These are phyloP conservation scores for Drosophila cracens DNA, from an alignment of 2,888 invertebrate genomes.

Conservation along the genomic window DNA sequence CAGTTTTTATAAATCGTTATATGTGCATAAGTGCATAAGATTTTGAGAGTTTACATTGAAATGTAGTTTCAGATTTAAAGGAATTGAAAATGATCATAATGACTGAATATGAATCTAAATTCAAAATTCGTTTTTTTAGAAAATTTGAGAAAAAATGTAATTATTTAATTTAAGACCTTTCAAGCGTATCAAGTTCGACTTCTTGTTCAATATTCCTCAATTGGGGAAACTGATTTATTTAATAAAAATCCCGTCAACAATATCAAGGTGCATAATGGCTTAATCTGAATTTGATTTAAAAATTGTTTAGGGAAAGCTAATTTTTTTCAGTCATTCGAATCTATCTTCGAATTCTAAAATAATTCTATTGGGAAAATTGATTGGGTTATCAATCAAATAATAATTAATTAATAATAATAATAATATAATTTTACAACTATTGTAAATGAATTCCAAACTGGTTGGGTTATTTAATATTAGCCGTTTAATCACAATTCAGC, in stretches of 20 bases:
- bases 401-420: too few relatives aligned
- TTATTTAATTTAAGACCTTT: neutral
- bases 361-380: neutral
- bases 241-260: neutral
- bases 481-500: neutral
- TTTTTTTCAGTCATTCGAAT: neutral
- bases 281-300: neutral
- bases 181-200: rapidly evolving
- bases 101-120: neutral
- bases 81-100: neutral
- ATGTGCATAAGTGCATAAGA: neutral
- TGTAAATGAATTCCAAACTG: neutral
- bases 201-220: rapidly evolving
- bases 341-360: neutral
- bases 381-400: neutral
- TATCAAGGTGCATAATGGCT: neutral
- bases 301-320: neutral
- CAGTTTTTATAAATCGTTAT: neutral
- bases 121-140: neutral
- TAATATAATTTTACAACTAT: too few relatives aligned
- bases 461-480: neutral
- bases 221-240: neutral
- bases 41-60: neutral
- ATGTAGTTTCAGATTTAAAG: neutral
- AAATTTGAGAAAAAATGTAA: neutral